Conservation (phyloP, 2,797 vertebrate genomes). For the Geotrypetes seraphini region DNA sequence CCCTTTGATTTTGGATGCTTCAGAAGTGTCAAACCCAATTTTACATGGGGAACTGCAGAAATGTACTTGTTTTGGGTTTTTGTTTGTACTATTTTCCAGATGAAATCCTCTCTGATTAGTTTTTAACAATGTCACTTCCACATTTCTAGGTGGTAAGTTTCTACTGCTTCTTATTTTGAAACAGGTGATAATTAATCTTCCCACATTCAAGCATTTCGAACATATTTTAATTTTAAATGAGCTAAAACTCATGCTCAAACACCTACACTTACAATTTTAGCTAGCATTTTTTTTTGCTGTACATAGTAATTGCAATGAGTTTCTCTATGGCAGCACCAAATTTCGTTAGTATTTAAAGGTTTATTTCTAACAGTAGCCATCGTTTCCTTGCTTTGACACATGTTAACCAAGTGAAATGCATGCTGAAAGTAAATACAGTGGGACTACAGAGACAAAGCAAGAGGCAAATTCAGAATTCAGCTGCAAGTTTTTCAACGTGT, state of each 20-base stretch:
- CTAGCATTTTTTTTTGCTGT: conserved; percentile 38
- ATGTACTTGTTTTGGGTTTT: conserved; percentile 30
- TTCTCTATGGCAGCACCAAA: conserved; percentile 26
- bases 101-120: conserved; percentile 39
- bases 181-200: conserved; percentile 82
- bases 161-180: conserved; percentile 63
- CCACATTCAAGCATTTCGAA: conserved; percentile 62
- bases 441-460: too few relatives aligned
- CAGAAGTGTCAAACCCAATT: too few relatives aligned
- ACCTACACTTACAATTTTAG: conserved; percentile 41
- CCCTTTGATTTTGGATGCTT: too few relatives aligned
- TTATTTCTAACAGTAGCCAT: conserved; percentile 23
- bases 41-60: conserved; percentile 25
- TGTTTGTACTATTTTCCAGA: conserved; percentile 37
- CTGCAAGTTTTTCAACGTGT: too few relatives aligned
- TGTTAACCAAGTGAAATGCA: too few relatives aligned
- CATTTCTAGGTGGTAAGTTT: conserved; percentile 50
- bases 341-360: conserved; percentile 19
- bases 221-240: conserved; percentile 66
- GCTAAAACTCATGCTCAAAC: conserved; percentile 39
- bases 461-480: too few relatives aligned
- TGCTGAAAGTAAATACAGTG: too few relatives aligned
- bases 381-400: too few relatives aligned
- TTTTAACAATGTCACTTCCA: conserved; percentile 50
- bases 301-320: conserved; percentile 36